phyloP scores from a whole-genome alignment of 2,888 invertebrate genomes.

The Synanthedon vespiformis region DNA sequence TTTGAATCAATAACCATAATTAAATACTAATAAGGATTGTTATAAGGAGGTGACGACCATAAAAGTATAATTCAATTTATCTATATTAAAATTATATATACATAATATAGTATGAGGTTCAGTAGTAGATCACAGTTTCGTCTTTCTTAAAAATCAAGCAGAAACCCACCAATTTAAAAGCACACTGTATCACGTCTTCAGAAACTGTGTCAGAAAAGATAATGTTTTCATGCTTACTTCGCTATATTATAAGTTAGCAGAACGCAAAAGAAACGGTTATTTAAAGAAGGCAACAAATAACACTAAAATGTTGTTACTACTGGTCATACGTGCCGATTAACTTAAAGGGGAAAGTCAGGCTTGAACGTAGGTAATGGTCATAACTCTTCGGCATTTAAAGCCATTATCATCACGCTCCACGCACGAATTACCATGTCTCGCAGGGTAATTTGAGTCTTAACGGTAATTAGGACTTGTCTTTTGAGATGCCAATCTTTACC shows the following conservation, averaged over 20 bases:
- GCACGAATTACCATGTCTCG: not conserved
- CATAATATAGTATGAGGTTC: too few relatives aligned
- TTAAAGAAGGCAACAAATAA: too few relatives aligned
- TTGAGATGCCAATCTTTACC: not conserved
- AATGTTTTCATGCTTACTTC: too few relatives aligned
- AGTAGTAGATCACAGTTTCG: too few relatives aligned
- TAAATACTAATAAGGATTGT: constrained; percentile 7
- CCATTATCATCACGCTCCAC: constrained; percentile 1
- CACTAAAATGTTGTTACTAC: not conserved
- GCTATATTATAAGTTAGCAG: too few relatives aligned
- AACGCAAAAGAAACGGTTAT: too few relatives aligned
- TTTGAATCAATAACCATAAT: constrained; percentile 5
- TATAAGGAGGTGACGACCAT: not conserved
- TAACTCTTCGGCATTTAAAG: constrained; percentile 1
- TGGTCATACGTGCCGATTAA: not conserved
- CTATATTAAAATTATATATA: too few relatives aligned
- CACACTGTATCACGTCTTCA: too few relatives aligned
- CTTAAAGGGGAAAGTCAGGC: not conserved
- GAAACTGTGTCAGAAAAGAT: too few relatives aligned
- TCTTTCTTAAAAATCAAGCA: too few relatives aligned
- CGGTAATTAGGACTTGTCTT: not conserved
- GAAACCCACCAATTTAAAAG: too few relatives aligned
- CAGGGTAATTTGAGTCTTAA: not conserved
- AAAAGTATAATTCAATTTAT: not conserved
- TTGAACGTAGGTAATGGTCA: constrained; percentile 1